Evolutionary conservation across 2,888 invertebrate genomes (phyloP).

Genomic region (Acholoe squamosa): DNA sequence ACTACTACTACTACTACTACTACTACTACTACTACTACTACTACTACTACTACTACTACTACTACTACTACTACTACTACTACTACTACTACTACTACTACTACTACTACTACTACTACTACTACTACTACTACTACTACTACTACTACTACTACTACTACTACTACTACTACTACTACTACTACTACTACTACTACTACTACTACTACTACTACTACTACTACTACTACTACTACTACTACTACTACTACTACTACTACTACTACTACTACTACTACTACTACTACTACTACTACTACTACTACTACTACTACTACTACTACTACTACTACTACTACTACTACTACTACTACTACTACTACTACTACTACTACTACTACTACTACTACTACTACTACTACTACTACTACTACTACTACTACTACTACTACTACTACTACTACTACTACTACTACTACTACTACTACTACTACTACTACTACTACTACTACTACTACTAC

Average conservation of each 20-base stretch:
- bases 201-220: constrained; percentile 59
- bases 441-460: background rate
- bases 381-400: background rate
- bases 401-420: background rate
- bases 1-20: constrained; percentile 22
- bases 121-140: constrained; percentile 59
- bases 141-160: constrained; percentile 62
- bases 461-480: background rate
- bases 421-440: constrained; percentile 7
- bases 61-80: constrained; percentile 23
- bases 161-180: constrained; percentile 56
- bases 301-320: constrained; percentile 8
- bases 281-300: background rate
- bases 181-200: constrained; percentile 59
- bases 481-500: constrained; percentile 15
- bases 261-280: background rate
- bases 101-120: constrained; percentile 63
- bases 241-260: constrained; percentile 50
- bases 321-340: constrained; percentile 4
- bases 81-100: background rate
- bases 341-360: constrained; percentile 14
- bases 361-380: constrained; percentile 53
- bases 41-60: constrained; percentile 15
- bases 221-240: constrained; percentile 61
- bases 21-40: constrained; percentile 22